Evolutionary conservation across 2,797 vertebrate genomes (phyloP).

Genomic region (Pteronotus mesoamericanus): DNA sequence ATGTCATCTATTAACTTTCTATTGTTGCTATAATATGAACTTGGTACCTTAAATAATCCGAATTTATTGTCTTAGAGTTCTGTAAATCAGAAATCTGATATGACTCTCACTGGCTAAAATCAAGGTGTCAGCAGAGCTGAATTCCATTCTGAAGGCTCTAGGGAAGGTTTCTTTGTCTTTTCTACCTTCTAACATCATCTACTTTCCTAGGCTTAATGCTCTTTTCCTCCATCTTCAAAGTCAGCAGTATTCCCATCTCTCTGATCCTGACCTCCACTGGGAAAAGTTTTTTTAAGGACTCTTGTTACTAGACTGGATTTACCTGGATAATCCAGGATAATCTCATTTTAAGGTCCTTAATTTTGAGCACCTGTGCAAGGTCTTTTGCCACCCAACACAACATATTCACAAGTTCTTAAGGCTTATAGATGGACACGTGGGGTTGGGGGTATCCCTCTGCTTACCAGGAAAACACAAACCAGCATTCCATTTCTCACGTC

Average conservation of each 20-base stretch:
- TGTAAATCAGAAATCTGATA: background rate
- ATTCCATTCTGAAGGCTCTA: background rate
- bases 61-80: background rate
- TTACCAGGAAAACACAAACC: background rate
- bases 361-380: background rate
- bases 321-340: background rate
- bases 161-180: background rate
- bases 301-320: background rate
- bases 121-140: background rate
- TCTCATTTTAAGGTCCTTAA: background rate
- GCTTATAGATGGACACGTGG: background rate
- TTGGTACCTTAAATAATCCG: background rate
- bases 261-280: background rate
- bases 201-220: background rate
- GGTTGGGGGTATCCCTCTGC: background rate
- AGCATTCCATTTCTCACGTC: background rate
- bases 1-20: background rate
- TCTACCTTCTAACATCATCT: background rate
- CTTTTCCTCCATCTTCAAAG: background rate
- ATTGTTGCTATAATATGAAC: background rate
- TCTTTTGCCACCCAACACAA: background rate
- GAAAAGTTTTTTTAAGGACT: background rate
- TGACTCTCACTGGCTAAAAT: background rate
- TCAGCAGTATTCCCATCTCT: background rate
- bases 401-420: background rate